Evolutionary conservation across 2,797 vertebrate genomes (phyloP).

Genomic region (Leptodactylus fallax): DNA sequence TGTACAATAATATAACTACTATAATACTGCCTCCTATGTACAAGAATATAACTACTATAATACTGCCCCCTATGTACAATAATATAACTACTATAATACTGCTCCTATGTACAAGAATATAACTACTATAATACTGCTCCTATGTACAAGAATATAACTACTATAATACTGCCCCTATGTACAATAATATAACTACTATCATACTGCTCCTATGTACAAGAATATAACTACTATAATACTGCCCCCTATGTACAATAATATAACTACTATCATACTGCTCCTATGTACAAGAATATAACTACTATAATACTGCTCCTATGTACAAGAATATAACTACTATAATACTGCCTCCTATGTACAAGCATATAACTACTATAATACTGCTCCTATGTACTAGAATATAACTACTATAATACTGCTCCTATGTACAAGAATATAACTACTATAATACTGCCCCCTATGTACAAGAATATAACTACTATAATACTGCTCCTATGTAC

Average conservation of each 20-base stretch:
- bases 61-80: neutral
- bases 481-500: slow-evolving; percentile 18
- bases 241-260: neutral
- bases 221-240: neutral
- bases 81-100: slow-evolving; percentile 10
- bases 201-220: neutral
- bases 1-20: slow-evolving; percentile 10
- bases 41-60: slow-evolving; percentile 12
- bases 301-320: slow-evolving; percentile 6
- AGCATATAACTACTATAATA: slow-evolving; percentile 13
- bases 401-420: neutral
- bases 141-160: slow-evolving; percentile 8
- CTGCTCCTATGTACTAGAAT: slow-evolving; percentile 3
- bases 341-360: neutral
- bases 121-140: neutral
- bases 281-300: slow-evolving; percentile 3
- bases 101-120: neutral
- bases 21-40: neutral
- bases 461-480: slow-evolving; percentile 18
- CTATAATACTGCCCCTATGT: slow-evolving; percentile 15
- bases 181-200: slow-evolving; percentile 22
- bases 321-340: slow-evolving; percentile 12
- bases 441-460: slow-evolving; percentile 9
- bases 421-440: slow-evolving; percentile 15
- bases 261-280: neutral